These are phyloP conservation scores for Calameuta pallipes DNA, from an alignment of 2,888 invertebrate genomes.

Conservation along the genomic window DNA sequence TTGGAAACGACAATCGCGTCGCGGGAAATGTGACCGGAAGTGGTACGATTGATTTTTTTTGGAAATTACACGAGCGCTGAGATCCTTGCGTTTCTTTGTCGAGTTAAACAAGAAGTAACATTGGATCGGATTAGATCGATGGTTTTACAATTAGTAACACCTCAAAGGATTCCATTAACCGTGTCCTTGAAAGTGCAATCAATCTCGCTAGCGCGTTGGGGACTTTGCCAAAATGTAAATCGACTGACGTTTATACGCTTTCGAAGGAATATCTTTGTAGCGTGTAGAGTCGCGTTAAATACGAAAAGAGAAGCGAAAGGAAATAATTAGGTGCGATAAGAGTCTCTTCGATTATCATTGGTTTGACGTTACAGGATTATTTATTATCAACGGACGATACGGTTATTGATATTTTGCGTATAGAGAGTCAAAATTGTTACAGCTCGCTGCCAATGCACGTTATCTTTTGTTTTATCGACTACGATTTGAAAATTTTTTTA, in stretches of 20 bases:
- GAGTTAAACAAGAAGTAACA: not conserved
- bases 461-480: not conserved
- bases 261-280: not conserved
- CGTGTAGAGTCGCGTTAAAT: not conserved
- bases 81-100: not conserved
- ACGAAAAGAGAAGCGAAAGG: not conserved
- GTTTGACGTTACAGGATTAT: not conserved
- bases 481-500: not conserved
- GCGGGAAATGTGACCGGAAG: no score
- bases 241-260: not conserved
- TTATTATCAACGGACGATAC: not conserved
- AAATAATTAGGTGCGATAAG: not conserved
- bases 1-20: no score
- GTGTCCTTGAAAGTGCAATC: constrained; percentile 2
- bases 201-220: not conserved
- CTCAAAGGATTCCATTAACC: constrained; percentile 1
- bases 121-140: not conserved
- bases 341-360: not conserved
- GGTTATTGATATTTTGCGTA: not conserved
- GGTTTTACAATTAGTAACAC: not conserved
- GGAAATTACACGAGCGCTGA: not conserved
- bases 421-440: not conserved
- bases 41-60: not conserved
- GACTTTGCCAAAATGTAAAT: constrained; percentile 6
- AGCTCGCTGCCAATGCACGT: not conserved